Percentiles rank a stretch among this genome's conserved stretches.
These are phyloP conservation scores for Corythornis cristatus DNA, from an alignment of 2,113 vertebrate genomes.

Conservation along the genomic window DNA sequence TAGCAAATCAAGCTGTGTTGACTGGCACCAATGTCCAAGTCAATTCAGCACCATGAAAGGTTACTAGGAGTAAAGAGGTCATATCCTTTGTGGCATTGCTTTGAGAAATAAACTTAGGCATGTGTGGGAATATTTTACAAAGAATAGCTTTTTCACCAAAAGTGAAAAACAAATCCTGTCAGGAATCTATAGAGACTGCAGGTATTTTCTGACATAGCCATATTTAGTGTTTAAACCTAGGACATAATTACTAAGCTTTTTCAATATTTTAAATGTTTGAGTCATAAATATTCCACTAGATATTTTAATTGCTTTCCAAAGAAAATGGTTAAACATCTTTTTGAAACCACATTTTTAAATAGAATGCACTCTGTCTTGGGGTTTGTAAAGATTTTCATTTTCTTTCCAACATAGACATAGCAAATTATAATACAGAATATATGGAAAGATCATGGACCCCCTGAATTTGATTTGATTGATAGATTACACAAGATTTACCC, in stretches of 20 bases:
- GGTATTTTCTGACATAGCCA: slow-evolving; percentile 54
- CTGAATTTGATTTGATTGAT: not conserved
- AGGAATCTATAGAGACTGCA: slow-evolving; percentile 65
- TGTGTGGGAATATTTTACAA: slow-evolving; percentile 85
- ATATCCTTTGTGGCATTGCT: slow-evolving; percentile 79
- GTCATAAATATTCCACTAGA: slow-evolving; percentile 45
- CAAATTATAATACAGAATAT: not conserved
- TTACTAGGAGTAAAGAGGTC: slow-evolving; percentile 81
- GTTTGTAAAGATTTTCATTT: not conserved
- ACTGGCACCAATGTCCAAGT: slow-evolving; percentile 80
- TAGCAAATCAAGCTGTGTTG: slow-evolving; percentile 84
- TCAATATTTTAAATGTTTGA: slow-evolving; percentile 51
- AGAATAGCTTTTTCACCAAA: slow-evolving; percentile 78
- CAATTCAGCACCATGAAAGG: slow-evolving; percentile 82
- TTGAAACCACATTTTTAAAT: slow-evolving; percentile 6
- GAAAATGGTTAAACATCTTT: slow-evolving; percentile 18
- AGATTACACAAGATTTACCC: not conserved
- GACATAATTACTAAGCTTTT: slow-evolving; percentile 39
- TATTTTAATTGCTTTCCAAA: slow-evolving; percentile 49
- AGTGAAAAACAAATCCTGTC: slow-evolving; percentile 77
- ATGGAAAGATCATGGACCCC: not conserved
- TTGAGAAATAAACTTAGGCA: slow-evolving; percentile 83
- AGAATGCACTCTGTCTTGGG: not conserved
- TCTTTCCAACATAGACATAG: not conserved
- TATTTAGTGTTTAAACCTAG: slow-evolving; percentile 57